A percentile compares a stretch with the other conserved stretches of the same genome.
Evolutionary conservation across 2,797 vertebrate species (phyloP).

Genomic region (Channa striata): DNA sequence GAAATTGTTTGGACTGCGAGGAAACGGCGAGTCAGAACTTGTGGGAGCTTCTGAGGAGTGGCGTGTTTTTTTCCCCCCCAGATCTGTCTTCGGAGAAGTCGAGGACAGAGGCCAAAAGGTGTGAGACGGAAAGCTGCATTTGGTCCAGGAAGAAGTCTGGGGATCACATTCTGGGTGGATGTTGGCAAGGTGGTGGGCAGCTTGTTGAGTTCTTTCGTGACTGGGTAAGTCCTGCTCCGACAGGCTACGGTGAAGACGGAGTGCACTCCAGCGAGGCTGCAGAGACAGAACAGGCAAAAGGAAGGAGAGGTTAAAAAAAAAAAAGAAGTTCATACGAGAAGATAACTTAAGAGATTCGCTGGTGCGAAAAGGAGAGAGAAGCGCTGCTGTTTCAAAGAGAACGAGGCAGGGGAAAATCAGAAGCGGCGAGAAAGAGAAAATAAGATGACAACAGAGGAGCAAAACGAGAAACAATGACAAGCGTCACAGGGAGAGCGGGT

Average conservation of each 20-base stretch:
- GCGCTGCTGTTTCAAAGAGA: neutral
- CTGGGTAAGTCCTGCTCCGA: constrained; percentile 35
- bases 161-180: constrained; percentile 28
- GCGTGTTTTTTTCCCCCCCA: constrained; percentile 16
- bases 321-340: constrained; percentile 21
- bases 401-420: constrained; percentile 6
- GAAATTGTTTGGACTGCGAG: constrained; percentile 43
- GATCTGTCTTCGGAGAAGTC: constrained; percentile 25
- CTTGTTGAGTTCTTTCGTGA: constrained; percentile 17
- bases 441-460: constrained; percentile 13
- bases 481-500: constrained; percentile 17
- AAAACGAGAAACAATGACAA: constrained; percentile 23
- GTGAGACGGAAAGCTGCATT: constrained; percentile 24
- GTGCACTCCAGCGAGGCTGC: constrained; percentile 86
- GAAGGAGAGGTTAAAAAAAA: constrained; percentile 15
- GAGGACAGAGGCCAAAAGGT: constrained; percentile 28
- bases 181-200: constrained; percentile 22
- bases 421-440: constrained; percentile 22
- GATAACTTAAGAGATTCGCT: constrained; percentile 4
- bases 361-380: neutral
- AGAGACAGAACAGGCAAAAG: constrained; percentile 21
- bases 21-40: constrained; percentile 52
- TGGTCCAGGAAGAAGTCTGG: constrained; percentile 40
- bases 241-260: constrained; percentile 74
- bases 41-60: constrained; percentile 47